Evolutionary conservation across 2,888 invertebrate genomes (phyloP).

Genomic region (Sarcophaga carnaria): DNA sequence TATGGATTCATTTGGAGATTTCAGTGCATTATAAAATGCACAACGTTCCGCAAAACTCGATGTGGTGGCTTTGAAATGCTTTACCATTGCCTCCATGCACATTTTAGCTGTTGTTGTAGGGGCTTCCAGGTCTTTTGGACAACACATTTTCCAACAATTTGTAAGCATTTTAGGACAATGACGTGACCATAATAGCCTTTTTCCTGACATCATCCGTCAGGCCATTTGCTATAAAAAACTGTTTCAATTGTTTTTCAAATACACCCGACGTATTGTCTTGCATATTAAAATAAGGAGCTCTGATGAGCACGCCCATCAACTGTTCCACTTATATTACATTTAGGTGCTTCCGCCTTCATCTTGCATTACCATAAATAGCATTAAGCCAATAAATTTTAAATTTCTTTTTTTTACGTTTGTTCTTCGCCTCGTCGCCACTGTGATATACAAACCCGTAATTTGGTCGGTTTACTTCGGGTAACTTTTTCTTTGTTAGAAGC

Average conservation of each 20-base stretch:
- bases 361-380: too few species aligned
- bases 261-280: conserved; percentile 12
- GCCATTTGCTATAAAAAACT: conserved; percentile 60
- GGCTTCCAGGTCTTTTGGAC: conserved; percentile 44
- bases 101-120: conserved; percentile 24
- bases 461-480: too few species aligned
- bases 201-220: conserved; percentile 49
- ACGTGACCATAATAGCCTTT: conserved; percentile 61
- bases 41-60: conserved; percentile 66
- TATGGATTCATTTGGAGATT: conserved; percentile 49
- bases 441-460: too few species aligned
- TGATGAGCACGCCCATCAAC: conserved; percentile 2
- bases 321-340: neutral
- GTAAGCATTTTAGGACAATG: conserved; percentile 49
- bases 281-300: conserved; percentile 8
- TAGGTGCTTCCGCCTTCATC: neutral
- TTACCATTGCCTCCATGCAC: conserved; percentile 46
- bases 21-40: conserved; percentile 65
- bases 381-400: too few species aligned
- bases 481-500: too few species aligned
- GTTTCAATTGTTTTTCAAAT: conserved; percentile 46
- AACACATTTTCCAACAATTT: conserved; percentile 59
- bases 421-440: too few species aligned
- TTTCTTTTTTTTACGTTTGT: too few species aligned
- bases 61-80: conserved; percentile 62